These are phyloP conservation scores for Paramuricea clavata DNA, from an alignment of 92 coral and sea anemone genomes.

Conservation along the genomic window DNA sequence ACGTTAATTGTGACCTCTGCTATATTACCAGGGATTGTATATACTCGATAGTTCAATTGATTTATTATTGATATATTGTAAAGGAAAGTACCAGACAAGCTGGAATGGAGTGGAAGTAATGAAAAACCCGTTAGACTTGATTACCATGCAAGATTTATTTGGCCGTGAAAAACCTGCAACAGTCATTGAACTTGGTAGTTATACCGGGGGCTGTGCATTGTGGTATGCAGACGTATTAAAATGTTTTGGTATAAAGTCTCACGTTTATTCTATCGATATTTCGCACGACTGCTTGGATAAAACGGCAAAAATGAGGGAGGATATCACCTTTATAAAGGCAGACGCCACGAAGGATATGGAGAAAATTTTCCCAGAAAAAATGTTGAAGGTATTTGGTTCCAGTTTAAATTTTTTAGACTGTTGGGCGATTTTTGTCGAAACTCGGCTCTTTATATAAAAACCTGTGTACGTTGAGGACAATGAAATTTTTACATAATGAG, in stretches of 20 bases:
- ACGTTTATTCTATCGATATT: slow-evolving; percentile 58
- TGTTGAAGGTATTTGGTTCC: no score
- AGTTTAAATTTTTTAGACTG: no score
- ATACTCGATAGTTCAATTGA: no score
- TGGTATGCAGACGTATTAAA: slow-evolving; percentile 71
- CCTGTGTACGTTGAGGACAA: no score
- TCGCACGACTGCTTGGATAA: slow-evolving; percentile 48
- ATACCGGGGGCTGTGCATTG: slow-evolving; percentile 69
- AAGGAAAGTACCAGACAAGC: slow-evolving; percentile 47
- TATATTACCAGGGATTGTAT: no score
- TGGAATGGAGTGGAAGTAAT: slow-evolving; percentile 57
- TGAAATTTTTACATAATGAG: no score
- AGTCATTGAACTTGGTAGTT: slow-evolving; percentile 65
- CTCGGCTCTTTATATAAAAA: no score
- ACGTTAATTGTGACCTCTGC: no score
- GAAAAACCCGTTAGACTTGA: slow-evolving; percentile 44
- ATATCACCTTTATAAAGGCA: slow-evolving; percentile 66
- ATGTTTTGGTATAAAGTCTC: slow-evolving; percentile 35
- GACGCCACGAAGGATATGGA: slow-evolving; percentile 56
- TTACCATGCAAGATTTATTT: slow-evolving; percentile 43
- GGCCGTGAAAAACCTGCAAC: slow-evolving; percentile 61
- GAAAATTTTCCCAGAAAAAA: slow-evolving; percentile 56
- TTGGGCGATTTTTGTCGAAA: no score
- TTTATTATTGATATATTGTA: neutral
- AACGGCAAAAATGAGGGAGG: slow-evolving; percentile 50